Conservation (phyloP, 2,797 vertebrate genomes). For the Valencia hispanica region DNA sequence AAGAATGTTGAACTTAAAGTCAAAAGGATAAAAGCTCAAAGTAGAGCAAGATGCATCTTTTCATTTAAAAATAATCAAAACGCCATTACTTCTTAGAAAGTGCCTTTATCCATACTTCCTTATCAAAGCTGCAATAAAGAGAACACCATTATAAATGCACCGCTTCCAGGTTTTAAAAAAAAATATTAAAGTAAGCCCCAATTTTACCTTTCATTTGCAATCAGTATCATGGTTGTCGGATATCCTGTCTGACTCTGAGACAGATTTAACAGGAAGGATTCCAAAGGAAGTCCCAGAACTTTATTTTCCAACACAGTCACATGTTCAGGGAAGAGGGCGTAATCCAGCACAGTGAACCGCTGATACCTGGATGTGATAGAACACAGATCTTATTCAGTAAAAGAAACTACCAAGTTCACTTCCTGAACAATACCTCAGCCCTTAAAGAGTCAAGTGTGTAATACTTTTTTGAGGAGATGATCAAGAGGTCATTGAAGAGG, state of each 20-base stretch:
- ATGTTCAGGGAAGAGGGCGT: constrained; percentile 71
- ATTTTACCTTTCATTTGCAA: constrained; percentile 65
- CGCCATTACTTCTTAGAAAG: constrained; percentile 40
- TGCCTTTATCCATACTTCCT: constrained; percentile 66
- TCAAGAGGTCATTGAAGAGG: constrained; percentile 85
- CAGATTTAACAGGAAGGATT: constrained; percentile 78
- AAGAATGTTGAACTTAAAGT: background rate
- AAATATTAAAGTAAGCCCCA: background rate
- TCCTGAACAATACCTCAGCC: background rate
- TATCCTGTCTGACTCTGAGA: constrained; percentile 62
- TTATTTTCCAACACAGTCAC: constrained; percentile 72
- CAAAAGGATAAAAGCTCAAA: no score
- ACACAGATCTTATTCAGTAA: background rate
- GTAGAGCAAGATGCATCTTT: background rate
- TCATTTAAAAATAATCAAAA: background rate
- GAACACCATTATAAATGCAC: background rate
- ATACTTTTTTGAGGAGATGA: constrained; percentile 80
- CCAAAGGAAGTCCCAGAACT: constrained; percentile 67
- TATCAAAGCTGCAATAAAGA: constrained; percentile 62
- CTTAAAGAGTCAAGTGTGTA: background rate
- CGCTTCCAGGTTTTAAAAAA: background rate
- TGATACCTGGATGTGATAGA: constrained; percentile 64
- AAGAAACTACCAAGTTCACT: background rate
- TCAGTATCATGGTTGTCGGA: constrained; percentile 71
- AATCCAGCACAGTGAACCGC: constrained; percentile 77